Base-by-base conservation (phyloP, 1,140 invertebrate species). In the Littorina saxatilis region DNA sequence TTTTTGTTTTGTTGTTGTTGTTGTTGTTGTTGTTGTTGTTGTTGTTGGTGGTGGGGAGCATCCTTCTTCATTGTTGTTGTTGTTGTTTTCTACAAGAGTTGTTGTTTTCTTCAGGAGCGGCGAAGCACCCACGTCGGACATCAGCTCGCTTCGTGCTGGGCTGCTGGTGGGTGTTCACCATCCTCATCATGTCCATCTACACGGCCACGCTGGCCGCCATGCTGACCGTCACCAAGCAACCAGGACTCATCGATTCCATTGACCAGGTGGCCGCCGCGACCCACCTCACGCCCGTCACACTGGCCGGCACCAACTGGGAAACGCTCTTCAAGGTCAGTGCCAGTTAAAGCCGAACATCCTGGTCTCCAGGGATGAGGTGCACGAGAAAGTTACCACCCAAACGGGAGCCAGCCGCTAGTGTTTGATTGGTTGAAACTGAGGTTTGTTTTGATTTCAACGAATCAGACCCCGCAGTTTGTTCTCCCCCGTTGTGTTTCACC, bases 221-320 rank as follows among this genome's bases (percentile, higher is more conserved):
- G 27, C 83, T 86, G 4, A 86, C 85, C 1, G 79, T 86, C 29
- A 81, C 79, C 27, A 79, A 80, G 0, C 29, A 68, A 2, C 55
- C 61, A 15, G 66, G 80, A 27, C 74, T 81, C 27, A 86, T 86
- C 72, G 80, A 84, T 39, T 81, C 66, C 52, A 74, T 86, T 13
- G 68, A 37, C 27, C 81, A 86, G 17, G 58, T 86, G 27, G 68
- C 84, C 17, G 81, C 81, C 3, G 55, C 32, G 15, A 52, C 40
- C 40, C 70, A 79, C n/a, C 61, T 86, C 40, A 83, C 98, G 93
- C 98, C 96, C 2, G 97, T 99, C 93, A 97, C 99, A 2, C 96
- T 98, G 91, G 98, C 98, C 88, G 97, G 97, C 20, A 97, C 96
- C 0, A 92, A 98, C 17, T 97, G 97, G 4, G 96, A 95, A 94